Percentiles rank a stretch among this genome's conserved stretches.
Conservation (phyloP, 2,797 vertebrate species). For the Channallabes apus region DNA sequence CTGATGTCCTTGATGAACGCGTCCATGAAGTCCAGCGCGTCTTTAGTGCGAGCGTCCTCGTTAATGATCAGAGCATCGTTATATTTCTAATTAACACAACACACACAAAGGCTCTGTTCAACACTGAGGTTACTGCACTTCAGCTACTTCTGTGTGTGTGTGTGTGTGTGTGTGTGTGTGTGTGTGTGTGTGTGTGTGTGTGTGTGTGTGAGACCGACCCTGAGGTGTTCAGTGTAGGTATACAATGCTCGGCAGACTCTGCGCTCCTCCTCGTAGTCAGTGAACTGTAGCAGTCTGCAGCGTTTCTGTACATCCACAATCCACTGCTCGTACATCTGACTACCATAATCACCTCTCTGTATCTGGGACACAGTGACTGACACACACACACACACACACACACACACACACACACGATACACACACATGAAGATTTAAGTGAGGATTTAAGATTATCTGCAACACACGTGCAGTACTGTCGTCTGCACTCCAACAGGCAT, state of each 20-base stretch:
- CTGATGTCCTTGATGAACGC: slow-evolving; percentile 72
- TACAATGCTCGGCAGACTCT: slow-evolving; percentile 73
- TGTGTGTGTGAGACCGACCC: slow-evolving; percentile 58
- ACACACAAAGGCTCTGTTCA: slow-evolving; percentile 1
- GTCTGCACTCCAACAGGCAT: slow-evolving; percentile 59
- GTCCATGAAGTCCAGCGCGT: slow-evolving; percentile 73
- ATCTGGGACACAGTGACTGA: slow-evolving; percentile 65
- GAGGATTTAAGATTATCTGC: background rate
- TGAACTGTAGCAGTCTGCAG: slow-evolving; percentile 65
- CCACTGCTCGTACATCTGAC: slow-evolving; percentile 78
- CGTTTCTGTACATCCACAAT: slow-evolving; percentile 72
- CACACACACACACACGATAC: slow-evolving; percentile 15
- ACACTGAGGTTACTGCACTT: background rate
- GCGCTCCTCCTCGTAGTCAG: slow-evolving; percentile 70
- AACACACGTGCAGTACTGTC: slow-evolving; percentile 48
- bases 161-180: background rate
- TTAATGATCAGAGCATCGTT: slow-evolving; percentile 77
- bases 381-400: slow-evolving; percentile 59
- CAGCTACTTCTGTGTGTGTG: background rate
- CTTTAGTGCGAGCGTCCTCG: slow-evolving; percentile 73
- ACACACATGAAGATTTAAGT: background rate
- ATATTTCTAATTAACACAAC: slow-evolving; percentile 69
- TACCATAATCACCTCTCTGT: slow-evolving; percentile 65
- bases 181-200: background rate
- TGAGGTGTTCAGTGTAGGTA: slow-evolving; percentile 74